phyloP scores from a whole-genome alignment of 1,140 invertebrate species.

The Drosophila sechellia region DNA sequence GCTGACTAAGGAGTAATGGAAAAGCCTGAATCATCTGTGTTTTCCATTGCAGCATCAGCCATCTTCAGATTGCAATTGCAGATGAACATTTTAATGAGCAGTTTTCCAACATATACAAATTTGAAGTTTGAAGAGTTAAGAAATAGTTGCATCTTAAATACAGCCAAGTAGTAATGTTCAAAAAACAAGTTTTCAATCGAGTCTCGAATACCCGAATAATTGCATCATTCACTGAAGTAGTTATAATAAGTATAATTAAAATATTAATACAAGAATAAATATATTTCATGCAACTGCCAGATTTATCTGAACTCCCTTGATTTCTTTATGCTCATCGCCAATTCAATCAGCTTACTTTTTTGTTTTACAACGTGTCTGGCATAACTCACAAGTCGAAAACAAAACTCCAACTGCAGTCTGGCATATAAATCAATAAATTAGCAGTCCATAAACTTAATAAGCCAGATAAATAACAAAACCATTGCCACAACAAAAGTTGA shows the following conservation, averaged over 20 bases:
- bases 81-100: background rate
- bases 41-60: conserved; percentile 7
- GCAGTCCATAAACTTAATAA: conserved; percentile 73
- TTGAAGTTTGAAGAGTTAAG: background rate
- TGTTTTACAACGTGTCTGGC: conserved; percentile 40
- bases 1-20: conserved; percentile 33
- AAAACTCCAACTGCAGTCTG: conserved; percentile 15
- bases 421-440: conserved; percentile 68
- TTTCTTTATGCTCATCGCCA: conserved; percentile 29
- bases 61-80: background rate
- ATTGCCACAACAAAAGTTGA: conserved; percentile 1
- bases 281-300: too few relatives aligned
- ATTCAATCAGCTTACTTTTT: conserved; percentile 37
- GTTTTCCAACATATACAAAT: background rate
- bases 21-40: conserved; percentile 43
- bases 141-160: background rate
- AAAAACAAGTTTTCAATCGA: too few relatives aligned
- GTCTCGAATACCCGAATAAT: too few relatives aligned
- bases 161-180: too few relatives aligned
- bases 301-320: conserved; percentile 28
- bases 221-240: too few relatives aligned
- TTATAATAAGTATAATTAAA: too few relatives aligned
- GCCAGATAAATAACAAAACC: conserved; percentile 54
- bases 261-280: too few relatives aligned
- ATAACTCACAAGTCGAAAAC: conserved; percentile 25